Evolutionary conservation across 2,888 invertebrate species (phyloP), one percentile per base, ranked within the genome.

Genomic region (Lithophane leautieri): DNA sequence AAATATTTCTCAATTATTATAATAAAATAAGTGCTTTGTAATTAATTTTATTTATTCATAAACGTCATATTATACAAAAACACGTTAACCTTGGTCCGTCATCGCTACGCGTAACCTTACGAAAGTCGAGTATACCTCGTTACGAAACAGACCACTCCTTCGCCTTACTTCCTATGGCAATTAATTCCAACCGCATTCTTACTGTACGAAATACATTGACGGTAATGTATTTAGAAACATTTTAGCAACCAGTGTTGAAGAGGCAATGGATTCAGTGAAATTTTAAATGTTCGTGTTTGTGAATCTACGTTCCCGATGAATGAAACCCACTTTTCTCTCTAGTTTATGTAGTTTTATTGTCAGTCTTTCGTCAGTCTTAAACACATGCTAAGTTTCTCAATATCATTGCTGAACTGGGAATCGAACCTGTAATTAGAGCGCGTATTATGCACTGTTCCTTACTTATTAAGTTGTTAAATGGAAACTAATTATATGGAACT

Each of bases 81-180:
- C 62, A 25, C 44, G 34, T 6, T 62, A 50, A 54, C 78, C 82
- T 86, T 77, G 69, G 7, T 62, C 19, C 25, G 61, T 54, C 78
- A 62, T 54, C 28, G 54, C 58, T n/a, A 44, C 28, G 60, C 52
- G 44, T 61, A 63, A 86, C 61, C 16, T 73, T 69, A 86, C 71
- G 75, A 73, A 63, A 88, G 77, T 76, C 65, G 62, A 62, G 85
- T 80, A 79, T 82, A 80, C 22, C 40, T 70, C 42, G 58, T 86
- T 81, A 72, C 84, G 78, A 78, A 86, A 89, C 65, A 44, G 66
- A 68, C 72, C 76, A 88, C 88, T 80, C 89, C 85, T 87, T 56
- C 72, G 58, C 63, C 62, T 69, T 47, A 87, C 84, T 90, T 90
- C 90, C 90, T 89, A 70, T 54, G 79, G 76, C 79, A 85, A 83